Conservation (phyloP, 2,797 vertebrate genomes). For the Falco naumanni region DNA sequence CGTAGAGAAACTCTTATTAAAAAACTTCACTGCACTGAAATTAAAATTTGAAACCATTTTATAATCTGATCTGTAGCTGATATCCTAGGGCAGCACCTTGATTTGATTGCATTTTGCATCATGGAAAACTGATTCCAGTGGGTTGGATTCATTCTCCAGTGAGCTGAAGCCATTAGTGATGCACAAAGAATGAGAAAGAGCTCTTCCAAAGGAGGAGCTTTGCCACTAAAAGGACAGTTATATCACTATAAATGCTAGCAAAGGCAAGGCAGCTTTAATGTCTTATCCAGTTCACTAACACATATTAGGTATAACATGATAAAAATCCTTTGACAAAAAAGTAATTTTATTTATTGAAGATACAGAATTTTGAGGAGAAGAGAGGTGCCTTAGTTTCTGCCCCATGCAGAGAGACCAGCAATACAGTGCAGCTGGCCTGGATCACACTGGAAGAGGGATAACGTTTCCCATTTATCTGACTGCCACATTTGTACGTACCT, state of each 20-base stretch:
- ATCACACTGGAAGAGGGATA: background rate
- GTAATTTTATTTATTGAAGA: background rate
- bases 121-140: constrained; percentile 23
- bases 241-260: background rate
- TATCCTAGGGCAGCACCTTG: constrained; percentile 27
- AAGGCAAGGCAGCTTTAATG: background rate
- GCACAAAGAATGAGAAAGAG: constrained; percentile 4
- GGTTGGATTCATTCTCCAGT: background rate
- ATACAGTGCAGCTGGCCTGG: background rate
- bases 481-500: background rate
- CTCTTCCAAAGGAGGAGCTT: background rate
- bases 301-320: background rate
- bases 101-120: constrained; percentile 41
- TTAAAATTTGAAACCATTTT: constrained; percentile 30
- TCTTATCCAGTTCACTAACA: background rate
- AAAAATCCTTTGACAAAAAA: background rate
- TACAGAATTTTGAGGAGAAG: background rate
- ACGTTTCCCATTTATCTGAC: background rate
- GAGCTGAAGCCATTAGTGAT: background rate
- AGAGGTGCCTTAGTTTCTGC: background rate
- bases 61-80: background rate
- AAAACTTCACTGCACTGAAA: background rate
- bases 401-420: background rate
- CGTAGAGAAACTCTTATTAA: background rate
- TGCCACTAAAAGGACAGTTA: background rate